Evolutionary conservation across 2,113 vertebrate genomes (phyloP).

Genomic region (Siniperca chuatsi): DNA sequence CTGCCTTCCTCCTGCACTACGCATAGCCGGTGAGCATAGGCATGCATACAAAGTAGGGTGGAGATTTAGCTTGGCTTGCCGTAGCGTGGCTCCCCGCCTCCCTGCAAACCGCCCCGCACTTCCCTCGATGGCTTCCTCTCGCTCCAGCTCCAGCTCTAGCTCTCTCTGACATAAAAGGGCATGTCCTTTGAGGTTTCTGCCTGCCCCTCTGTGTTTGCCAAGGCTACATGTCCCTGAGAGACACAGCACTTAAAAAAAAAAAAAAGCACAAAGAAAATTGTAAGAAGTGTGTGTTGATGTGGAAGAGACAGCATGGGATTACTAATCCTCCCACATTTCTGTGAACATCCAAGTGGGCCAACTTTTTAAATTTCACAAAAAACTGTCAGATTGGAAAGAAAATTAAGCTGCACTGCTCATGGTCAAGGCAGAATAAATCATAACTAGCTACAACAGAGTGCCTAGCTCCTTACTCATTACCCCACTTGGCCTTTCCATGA

Average conservation of each 20-base stretch:
- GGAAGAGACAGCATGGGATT: constrained; percentile 16
- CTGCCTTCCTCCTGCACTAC: constrained; percentile 67
- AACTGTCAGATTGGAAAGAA: constrained; percentile 3
- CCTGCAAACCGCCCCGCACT: constrained; percentile 23
- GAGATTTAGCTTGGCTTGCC: constrained; percentile 71
- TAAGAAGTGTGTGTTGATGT: constrained; percentile 1
- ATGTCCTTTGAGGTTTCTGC: constrained; percentile 67
- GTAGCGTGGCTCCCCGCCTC: constrained; percentile 55
- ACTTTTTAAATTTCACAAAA: constrained; percentile 40
- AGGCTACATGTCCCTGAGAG: constrained; percentile 46
- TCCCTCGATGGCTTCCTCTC: constrained; percentile 39
- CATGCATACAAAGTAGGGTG: constrained; percentile 79
- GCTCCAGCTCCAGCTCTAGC: constrained; percentile 9
- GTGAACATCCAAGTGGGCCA: constrained; percentile 12
- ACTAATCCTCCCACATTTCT: constrained; percentile 27
- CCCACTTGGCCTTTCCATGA: constrained; percentile 48
- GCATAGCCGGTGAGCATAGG: constrained; percentile 60
- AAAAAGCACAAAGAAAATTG: constrained; percentile 20
- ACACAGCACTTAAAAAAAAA: constrained; percentile 3
- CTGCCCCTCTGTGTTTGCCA: constrained; percentile 52
- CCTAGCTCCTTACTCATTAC: constrained; percentile 44
- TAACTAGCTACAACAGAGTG: constrained; percentile 26
- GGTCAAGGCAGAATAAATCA: constrained; percentile 34
- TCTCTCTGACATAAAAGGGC: constrained; percentile 71
- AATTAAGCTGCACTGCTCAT: constrained; percentile 13